phyloP scores from a whole-genome alignment of 2,888 invertebrate genomes.

The Nomada ruficornis region DNA sequence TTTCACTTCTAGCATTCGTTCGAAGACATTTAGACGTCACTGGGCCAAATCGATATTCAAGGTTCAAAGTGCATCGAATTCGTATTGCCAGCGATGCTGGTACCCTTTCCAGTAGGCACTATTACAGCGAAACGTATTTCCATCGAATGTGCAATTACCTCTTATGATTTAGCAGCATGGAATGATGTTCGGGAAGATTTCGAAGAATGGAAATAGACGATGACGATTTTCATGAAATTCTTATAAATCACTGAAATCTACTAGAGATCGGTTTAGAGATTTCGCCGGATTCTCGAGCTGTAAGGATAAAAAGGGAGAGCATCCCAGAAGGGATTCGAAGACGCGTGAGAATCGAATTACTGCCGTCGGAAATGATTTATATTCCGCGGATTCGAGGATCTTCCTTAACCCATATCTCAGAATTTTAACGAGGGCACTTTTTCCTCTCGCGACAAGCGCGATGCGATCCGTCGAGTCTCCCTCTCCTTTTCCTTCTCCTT shows the following conservation, averaged over 20 bases:
- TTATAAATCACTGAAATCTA: constrained; percentile 54
- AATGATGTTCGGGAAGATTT: constrained; percentile 7
- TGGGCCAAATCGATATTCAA: constrained; percentile 65
- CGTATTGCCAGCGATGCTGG: constrained; percentile 1
- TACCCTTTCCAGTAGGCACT: no score
- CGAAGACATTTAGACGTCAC: constrained; percentile 60
- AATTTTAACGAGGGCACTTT: constrained; percentile 64
- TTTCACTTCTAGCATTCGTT: constrained; percentile 38
- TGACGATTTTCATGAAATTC: constrained; percentile 43
- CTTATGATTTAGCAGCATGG: not conserved
- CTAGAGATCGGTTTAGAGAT: constrained; percentile 15
- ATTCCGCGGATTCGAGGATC: constrained; percentile 74
- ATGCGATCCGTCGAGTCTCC: constrained; percentile 18
- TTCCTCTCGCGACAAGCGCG: constrained; percentile 30
- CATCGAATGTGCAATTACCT: constrained; percentile 11
- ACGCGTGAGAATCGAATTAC: constrained; percentile 74
- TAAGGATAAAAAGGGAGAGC: constrained; percentile 47
- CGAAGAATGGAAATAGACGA: constrained; percentile 12
- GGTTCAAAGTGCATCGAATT: constrained; percentile 41
- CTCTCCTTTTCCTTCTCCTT: not conserved
- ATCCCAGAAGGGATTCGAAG: constrained; percentile 44
- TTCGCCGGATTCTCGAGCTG: constrained; percentile 42
- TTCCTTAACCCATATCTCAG: constrained; percentile 77
- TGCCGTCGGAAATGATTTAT: constrained; percentile 75
- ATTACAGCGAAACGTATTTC: not conserved